Percentiles rank a stretch among this genome's conserved stretches.
phyloP scores from a whole-genome alignment of 2,113 vertebrate genomes.

The Prionailurus bengalensis region DNA sequence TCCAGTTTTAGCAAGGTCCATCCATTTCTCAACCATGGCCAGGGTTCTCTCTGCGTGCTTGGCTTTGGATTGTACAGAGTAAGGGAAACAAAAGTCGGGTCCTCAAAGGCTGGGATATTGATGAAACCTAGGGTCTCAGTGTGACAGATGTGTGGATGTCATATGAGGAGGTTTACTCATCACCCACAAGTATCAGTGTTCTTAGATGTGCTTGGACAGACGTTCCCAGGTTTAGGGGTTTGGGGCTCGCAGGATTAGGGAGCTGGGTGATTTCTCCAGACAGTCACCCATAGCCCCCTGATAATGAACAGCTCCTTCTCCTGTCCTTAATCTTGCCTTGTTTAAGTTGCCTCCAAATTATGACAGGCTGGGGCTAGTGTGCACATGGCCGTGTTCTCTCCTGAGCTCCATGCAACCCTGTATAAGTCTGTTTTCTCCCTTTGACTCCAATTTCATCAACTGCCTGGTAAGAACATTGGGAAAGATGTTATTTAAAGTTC shows the following conservation, averaged over 20 bases:
- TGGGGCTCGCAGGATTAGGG: neutral
- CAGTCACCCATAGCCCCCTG: neutral
- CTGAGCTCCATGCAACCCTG: neutral
- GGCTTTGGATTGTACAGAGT: neutral
- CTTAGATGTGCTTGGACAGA: neutral
- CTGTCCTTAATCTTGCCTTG: neutral
- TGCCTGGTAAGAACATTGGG: neutral
- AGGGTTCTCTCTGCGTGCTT: constrained; percentile 55
- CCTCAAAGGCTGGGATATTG: neutral
- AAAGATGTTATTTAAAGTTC: neutral
- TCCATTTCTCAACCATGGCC: constrained; percentile 28
- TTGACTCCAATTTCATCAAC: neutral
- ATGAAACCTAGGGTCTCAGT: neutral
- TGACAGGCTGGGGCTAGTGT: no score
- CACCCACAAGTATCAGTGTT: neutral
- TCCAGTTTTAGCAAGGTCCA: constrained; percentile 43
- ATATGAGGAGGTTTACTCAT: neutral
- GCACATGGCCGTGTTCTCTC: neutral
- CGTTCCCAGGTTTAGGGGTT: neutral
- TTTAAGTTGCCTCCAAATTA: neutral
- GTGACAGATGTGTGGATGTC: constrained; percentile 25
- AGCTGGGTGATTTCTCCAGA: neutral
- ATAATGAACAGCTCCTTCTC: neutral
- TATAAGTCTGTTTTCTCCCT: neutral
- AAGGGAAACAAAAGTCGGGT: neutral